A percentile compares a stretch with the other conserved stretches of the same genome.
Conservation (phyloP, 92 coral and sea anemone genomes). For the Micromussa lordhowensis region DNA sequence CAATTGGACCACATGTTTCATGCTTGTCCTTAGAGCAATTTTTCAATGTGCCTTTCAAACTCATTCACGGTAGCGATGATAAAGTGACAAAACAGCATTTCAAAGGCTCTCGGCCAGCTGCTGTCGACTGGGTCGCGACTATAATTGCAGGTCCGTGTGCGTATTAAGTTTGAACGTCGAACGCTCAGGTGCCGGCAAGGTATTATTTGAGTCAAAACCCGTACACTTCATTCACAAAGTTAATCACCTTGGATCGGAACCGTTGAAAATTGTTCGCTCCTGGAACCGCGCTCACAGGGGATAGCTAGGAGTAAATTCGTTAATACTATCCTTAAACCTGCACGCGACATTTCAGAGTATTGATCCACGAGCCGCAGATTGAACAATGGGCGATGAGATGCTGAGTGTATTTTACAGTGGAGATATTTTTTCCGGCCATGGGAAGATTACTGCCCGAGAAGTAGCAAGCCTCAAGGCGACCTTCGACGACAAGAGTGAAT, state of each 20-base stretch:
- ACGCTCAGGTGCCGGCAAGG: constrained; percentile 2
- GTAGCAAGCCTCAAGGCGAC: constrained; percentile 75
- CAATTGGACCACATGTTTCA: constrained; percentile 99
- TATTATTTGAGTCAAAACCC: constrained; percentile 39
- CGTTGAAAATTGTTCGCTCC: constrained; percentile 26
- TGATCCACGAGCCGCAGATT: constrained; percentile 17
- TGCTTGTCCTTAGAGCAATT: constrained; percentile 77
- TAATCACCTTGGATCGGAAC: constrained; percentile 49
- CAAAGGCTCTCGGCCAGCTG: constrained; percentile 73
- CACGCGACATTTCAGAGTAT: constrained; percentile 32
- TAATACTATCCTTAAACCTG: constrained; percentile 15
- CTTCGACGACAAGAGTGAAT: constrained; percentile 91
- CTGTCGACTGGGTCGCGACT: constrained; percentile 51
- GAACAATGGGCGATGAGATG: constrained; percentile 99
- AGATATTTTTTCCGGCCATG: constrained; percentile 84
- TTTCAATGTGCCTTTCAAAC: constrained; percentile 88
- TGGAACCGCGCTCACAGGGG: constrained; percentile 14
- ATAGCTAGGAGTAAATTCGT: constrained; percentile 29
- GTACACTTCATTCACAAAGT: constrained; percentile 55
- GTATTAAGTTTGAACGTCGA: constrained; percentile 34
- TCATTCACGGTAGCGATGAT: constrained; percentile 78
- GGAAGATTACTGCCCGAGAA: constrained; percentile 78
- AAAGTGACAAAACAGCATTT: constrained; percentile 80
- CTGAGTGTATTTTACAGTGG: constrained; percentile 92
- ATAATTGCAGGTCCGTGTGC: constrained; percentile 57